Evolutionary conservation across 2,888 invertebrate genomes (phyloP), one percentile per base, ranked within the genome.

Genomic region (Papilio elwesi): DNA sequence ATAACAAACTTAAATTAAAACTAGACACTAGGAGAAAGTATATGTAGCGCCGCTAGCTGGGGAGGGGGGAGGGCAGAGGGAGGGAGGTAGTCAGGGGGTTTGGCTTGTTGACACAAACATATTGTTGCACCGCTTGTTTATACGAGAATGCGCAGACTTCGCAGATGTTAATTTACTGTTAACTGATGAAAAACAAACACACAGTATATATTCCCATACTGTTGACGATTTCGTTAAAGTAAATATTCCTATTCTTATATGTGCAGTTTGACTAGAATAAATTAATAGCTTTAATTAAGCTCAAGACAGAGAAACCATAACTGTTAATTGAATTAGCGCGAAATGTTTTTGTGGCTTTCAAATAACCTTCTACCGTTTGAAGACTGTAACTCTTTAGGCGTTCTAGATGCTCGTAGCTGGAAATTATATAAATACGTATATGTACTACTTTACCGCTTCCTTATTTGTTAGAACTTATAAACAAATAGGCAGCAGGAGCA

Each of bases 161-260:
- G 78, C 76, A 76, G 79, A 79, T 77, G 78, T 79, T 81, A 79
- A 80, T 79, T 79, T 77, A 78, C 76, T 79, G 79, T 76, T 80
- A 79, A 80, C 79, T 79, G 76, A 70, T 70, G 69, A 62, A 78
- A 77, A 74, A 75, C 78, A 81, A 80, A 80, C 77, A 80, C 64
- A 80, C 62, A 55, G 77, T 77, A 76, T 76, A 77, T 68, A 76
- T 71, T 51, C 57, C 48, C 36, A 59, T 15, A 65, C 63, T 7
- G 26, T 15, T 11, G 48, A 55, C 55, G 26, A 38, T 65, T 49
- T 49, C 36, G 49, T 65, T 70, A 9, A 11, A 65, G 12, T 15
- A 53, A 64, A 64, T 55, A 55, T 38, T 15, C 1, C 15, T 36
- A 26, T 64, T 51, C n/a, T 43, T 63, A 8, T 16, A 16, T 43